Evolutionary conservation across 2,888 invertebrate species (phyloP), one percentile per base, ranked within the genome.

Genomic region (Trilocha varians): DNA sequence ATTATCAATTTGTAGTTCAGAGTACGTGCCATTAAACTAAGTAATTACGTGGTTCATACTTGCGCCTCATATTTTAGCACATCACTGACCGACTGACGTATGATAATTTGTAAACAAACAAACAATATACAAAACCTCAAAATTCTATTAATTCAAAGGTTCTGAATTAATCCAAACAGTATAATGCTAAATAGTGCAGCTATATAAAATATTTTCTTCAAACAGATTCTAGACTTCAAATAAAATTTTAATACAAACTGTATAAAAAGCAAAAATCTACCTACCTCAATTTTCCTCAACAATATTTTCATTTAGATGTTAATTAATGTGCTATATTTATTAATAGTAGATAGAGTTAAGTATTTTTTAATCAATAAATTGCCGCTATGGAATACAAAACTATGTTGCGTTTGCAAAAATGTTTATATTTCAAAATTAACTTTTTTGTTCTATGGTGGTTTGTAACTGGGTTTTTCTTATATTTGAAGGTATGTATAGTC

Each of bases 381-480:
- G n/a, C 9, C 5, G 57, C 25, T 45, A 74, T 76, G 74, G 53
- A 70, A 42, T 75, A 62, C 44, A 50, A 39, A 38, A 64, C 52
- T 5, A 75, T 69, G 87, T 93, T 55, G 18, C 55, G 62, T 13
- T 61, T 85, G 42, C 97, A 98, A 83, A 95, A 97, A 87, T 87
- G 92, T 38, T 76, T 98, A 40, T 96, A 93, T 77, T 90, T 94
- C 56, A 97, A 98, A 77, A 88, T 89, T 1, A 90, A 92, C 62
- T 87, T 92, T 52, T 90, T 90, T 47, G 88, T 93, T 6, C 71
- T 92, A 46, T 97, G 97, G 96, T 63, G 91, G 14, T 56, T 89
- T 32, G 86, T 89, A 8, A 78, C 87, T 40, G 61, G 89, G 13
- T 78, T 88, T 44, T 89, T 91, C 57, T 73, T 95, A 35, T 84